These are phyloP conservation scores for Hemistola chrysoprasaria DNA, from an alignment of 2,888 invertebrate genomes.

Conservation along the genomic window DNA sequence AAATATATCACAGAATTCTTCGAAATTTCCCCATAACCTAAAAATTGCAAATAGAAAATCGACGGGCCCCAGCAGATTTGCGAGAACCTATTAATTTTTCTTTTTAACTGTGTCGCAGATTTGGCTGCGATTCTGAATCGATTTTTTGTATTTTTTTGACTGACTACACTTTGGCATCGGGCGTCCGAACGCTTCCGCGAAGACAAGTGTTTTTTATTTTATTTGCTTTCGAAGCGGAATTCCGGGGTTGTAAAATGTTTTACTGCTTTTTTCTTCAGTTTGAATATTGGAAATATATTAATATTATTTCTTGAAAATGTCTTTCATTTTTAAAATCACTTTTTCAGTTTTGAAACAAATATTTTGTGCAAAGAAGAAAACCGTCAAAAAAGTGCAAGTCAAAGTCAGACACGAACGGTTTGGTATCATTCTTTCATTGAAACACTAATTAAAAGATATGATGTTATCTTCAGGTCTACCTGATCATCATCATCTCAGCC, in stretches of 20 bases:
- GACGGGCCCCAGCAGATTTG: constrained; percentile 6
- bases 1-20: no score
- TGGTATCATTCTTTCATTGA: no score
- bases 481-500: no score
- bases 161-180: constrained; percentile 27
- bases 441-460: no score
- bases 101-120: constrained; percentile 21
- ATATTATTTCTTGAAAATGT: background rate
- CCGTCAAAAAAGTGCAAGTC: no score
- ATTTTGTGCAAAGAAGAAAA: no score
- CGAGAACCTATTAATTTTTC: constrained; percentile 18
- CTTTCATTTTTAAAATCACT: no score
- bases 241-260: constrained; percentile 14
- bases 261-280: constrained; percentile 9
- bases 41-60: constrained; percentile 1
- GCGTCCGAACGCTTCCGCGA: constrained; percentile 25
- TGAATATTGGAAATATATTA: background rate
- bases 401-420: no score
- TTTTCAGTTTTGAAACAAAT: no score
- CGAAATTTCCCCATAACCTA: background rate
- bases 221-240: constrained; percentile 15
- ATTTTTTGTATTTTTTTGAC: constrained; percentile 32
- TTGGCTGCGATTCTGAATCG: constrained; percentile 27
- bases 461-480: no score
- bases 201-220: constrained; percentile 11